These are phyloP conservation scores for Zaprionus bogoriensis DNA, from an alignment of 2,888 invertebrate species.

Conservation along the genomic window DNA sequence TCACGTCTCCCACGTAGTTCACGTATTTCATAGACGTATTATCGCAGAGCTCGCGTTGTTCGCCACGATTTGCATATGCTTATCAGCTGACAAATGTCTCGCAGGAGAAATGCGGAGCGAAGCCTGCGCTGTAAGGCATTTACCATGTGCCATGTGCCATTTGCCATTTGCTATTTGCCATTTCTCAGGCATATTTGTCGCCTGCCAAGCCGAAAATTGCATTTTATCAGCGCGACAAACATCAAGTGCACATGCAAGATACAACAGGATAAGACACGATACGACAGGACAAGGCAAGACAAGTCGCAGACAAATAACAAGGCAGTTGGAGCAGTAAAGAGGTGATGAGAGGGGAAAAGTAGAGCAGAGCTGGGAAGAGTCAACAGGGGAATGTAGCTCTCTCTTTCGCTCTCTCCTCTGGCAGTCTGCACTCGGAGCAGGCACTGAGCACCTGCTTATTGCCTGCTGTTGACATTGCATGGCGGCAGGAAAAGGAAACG, in stretches of 20 bases:
- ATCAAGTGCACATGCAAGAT: slow-evolving; percentile 29
- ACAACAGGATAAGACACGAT: background rate
- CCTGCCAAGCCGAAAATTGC: slow-evolving; percentile 30
- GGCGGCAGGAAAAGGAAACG: slow-evolving; percentile 18
- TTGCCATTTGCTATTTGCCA: too few relatives aligned
- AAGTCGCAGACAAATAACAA: slow-evolving; percentile 18
- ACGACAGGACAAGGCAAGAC: slow-evolving; percentile 1
- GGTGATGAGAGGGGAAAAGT: background rate
- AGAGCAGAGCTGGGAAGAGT: background rate
- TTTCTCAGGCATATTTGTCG: slow-evolving; percentile 12
- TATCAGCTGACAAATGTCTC: slow-evolving; percentile 26
- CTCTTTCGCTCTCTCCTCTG: too few relatives aligned
- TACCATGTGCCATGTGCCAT: too few relatives aligned
- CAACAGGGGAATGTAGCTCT: slow-evolving; percentile 5
- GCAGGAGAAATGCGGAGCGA: too few relatives aligned
- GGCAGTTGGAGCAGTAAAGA: background rate
- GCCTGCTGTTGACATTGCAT: slow-evolving; percentile 71
- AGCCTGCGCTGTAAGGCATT: too few relatives aligned
- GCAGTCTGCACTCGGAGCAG: background rate
- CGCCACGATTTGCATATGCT: slow-evolving; percentile 53
- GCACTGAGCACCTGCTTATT: slow-evolving; percentile 53
- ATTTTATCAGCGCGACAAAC: slow-evolving; percentile 33
- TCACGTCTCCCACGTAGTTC: too few relatives aligned
- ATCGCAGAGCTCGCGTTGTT: slow-evolving; percentile 7
- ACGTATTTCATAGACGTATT: slow-evolving; percentile 22